A percentile compares a stretch with the other conserved stretches of the same genome.
Evolutionary conservation across 2,113 vertebrate species (phyloP).

Genomic region (Platichthys stellatus): DNA sequence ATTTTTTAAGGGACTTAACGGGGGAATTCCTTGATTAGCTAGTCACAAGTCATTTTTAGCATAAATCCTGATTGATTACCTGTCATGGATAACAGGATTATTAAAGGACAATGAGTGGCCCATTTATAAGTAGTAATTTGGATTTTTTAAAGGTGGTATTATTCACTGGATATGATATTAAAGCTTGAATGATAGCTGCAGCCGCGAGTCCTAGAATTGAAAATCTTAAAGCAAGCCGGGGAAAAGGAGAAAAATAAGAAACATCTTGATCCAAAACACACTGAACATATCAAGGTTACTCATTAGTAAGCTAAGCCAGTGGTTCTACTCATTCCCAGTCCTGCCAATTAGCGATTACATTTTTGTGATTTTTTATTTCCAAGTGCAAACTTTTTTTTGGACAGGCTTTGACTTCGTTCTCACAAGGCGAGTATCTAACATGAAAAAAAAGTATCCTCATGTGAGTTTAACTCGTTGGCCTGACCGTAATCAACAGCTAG

Average conservation of each 20-base stretch:
- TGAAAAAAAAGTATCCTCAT: neutral
- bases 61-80: slow-evolving; percentile 12
- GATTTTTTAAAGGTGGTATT: neutral
- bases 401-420: neutral
- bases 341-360: neutral
- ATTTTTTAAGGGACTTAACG: slow-evolving; percentile 32
- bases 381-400: neutral
- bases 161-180: neutral
- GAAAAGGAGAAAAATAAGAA: neutral
- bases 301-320: neutral
- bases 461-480: too few species aligned
- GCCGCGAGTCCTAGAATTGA: neutral
- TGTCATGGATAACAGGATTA: slow-evolving; percentile 2
- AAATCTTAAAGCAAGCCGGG: neutral
- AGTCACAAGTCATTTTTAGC: neutral
- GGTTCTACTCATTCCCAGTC: neutral
- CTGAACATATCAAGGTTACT: neutral
- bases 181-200: neutral
- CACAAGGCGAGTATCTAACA: neutral
- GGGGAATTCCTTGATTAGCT: slow-evolving; percentile 49
- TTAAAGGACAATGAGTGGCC: neutral
- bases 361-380: neutral
- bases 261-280: neutral
- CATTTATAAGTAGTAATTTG: neutral
- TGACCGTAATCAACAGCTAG: too few species aligned